Base-by-base conservation (phyloP, 2,888 invertebrate species). In the Entomobrya proxima region DNA sequence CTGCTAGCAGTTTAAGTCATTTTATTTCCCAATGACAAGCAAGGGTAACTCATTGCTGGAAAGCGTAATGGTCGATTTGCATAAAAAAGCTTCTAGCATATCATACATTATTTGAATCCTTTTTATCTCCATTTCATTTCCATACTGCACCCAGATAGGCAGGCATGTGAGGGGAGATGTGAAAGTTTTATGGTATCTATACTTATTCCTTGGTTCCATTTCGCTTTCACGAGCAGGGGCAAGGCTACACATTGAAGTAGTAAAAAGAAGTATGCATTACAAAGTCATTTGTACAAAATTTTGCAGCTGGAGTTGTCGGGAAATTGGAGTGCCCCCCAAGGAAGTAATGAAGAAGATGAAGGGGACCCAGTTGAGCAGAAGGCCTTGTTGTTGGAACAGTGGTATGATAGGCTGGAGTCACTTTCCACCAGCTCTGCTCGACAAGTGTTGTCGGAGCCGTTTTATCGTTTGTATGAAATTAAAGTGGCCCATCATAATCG, bases 391-490 rank as follows among this genome's bases (percentile, higher is more conserved):
- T 69, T 75, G 77, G 87, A 61, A 64, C 76, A 32, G 4, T 88
- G 88, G 88, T 88, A 88, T 37, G 77, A 86, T 21, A 75, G 79
- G 7, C 58, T 88, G 55, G 87, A 87, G 47, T 27, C 55, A 7
- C 37, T 88, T 15, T 81, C 78, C 27, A 76, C 30, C n/a, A 37
- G 40, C n/a, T n/a, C 35, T 15, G 35, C 74, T 58, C 52, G 61
- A 40, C 67, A 69, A 74, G 6, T 52, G 18, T 84, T 86, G 67
- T 69, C 85, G 18, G 88, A 88, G 27, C 87, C 85, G 13, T 88
- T 87, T 37, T 88, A 88, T 52, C 84, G 88, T 24, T 24, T 87
- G 27, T 88, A 88, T 74, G 83, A 87, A 61, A 72, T 88, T 79
- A 55, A 85, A 79, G 35, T 75, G 64, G 40, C 52, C 35, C 30